phyloP scores from a whole-genome alignment of 2,797 vertebrate species.

The Sciurus vulgaris region DNA sequence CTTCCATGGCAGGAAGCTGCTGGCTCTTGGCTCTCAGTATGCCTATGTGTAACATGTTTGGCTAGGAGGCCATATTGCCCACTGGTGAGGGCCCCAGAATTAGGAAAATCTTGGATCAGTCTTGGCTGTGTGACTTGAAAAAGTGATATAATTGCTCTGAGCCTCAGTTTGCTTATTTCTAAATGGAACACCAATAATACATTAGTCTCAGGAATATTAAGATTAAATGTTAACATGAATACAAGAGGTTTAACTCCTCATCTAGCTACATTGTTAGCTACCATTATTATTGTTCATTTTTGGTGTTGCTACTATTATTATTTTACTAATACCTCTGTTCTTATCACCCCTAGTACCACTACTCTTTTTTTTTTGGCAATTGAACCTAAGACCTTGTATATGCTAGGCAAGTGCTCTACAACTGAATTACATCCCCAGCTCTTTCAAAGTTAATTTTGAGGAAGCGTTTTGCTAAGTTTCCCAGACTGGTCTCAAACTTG shows the following conservation, averaged over 20 bases:
- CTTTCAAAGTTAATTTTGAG: too few relatives aligned
- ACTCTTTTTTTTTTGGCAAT: background rate
- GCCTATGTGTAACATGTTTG: background rate
- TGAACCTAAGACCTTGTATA: too few relatives aligned
- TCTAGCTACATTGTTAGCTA: background rate
- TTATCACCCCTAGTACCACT: background rate
- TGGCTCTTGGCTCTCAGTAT: background rate
- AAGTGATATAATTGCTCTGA: background rate
- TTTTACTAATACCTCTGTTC: background rate
- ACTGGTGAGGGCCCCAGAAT: background rate
- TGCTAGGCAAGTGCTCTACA: too few relatives aligned
- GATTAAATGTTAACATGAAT: background rate
- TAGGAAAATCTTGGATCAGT: background rate
- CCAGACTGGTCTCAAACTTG: too few relatives aligned
- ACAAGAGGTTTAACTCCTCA: background rate
- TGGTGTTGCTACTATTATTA: background rate
- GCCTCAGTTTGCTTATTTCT: constrained; percentile 28
- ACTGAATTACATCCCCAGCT: too few relatives aligned
- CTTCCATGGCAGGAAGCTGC: background rate
- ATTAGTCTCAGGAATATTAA: background rate
- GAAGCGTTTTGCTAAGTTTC: too few relatives aligned
- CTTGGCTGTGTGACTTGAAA: constrained; percentile 7
- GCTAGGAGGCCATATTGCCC: background rate
- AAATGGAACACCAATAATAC: background rate
- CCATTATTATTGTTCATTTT: background rate